A percentile compares a stretch with the other conserved stretches of the same genome.
Evolutionary conservation across 2,888 invertebrate species (phyloP).

Genomic region (Steinernema scapterisci): DNA sequence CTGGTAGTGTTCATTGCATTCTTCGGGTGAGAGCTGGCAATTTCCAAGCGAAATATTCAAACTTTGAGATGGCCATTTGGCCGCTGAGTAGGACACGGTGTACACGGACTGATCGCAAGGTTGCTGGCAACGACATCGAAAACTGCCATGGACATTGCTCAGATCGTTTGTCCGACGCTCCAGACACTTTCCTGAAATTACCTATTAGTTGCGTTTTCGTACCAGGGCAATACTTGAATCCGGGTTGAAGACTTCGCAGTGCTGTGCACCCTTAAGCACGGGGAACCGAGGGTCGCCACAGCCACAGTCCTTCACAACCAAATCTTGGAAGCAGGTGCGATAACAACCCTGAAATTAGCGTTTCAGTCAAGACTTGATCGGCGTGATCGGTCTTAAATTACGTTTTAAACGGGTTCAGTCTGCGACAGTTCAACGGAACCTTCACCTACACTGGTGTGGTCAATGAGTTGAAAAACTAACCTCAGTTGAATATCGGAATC

Average conservation of each 20-base stretch:
- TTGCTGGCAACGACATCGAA: slow-evolving; percentile 55
- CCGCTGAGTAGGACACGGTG: slow-evolving; percentile 61
- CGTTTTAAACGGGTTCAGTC: too few species aligned
- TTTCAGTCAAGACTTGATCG: too few species aligned
- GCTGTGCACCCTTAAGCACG: slow-evolving; percentile 48
- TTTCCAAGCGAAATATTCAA: slow-evolving; percentile 57
- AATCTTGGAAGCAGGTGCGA: slow-evolving; percentile 63
- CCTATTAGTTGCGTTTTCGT: neutral
- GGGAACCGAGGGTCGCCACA: slow-evolving; percentile 66
- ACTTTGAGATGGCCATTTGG: slow-evolving; percentile 63
- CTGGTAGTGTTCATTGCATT: slow-evolving; percentile 63
- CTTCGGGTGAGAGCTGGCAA: slow-evolving; percentile 52
- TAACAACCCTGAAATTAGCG: slow-evolving; percentile 60
- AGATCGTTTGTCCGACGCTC: slow-evolving; percentile 58
- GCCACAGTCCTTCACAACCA: slow-evolving; percentile 59
- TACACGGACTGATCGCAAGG: slow-evolving; percentile 63
- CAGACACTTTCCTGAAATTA: slow-evolving; percentile 57
- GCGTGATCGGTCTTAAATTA: too few species aligned
- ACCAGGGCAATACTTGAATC: slow-evolving; percentile 42
- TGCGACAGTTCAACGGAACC: too few species aligned
- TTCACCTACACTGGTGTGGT: too few species aligned
- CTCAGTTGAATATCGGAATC: slow-evolving; percentile 61
- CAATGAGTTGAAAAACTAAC: slow-evolving; percentile 39
- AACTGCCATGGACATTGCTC: slow-evolving; percentile 43
- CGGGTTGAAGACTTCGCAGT: slow-evolving; percentile 62